Evolutionary conservation across 2,113 vertebrate species (phyloP), one percentile per base, ranked within the genome.

Genomic region (Alectura lathami): DNA sequence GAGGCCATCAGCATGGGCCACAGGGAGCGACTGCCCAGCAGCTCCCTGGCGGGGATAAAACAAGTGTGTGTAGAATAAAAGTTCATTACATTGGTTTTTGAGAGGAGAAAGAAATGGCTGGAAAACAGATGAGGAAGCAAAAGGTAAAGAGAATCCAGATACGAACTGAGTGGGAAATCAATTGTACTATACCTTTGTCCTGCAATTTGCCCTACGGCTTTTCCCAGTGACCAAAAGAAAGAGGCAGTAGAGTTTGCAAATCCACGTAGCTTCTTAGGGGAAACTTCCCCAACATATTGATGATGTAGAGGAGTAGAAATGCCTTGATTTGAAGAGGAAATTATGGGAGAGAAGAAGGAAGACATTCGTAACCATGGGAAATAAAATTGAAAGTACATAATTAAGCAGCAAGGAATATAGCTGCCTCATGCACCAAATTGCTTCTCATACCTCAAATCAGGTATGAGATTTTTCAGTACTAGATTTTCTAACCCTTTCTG

Each of bases 1-100:
- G 97, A 94, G 74, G 97, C 72, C 97, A 98, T 23, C 97, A 98
- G 98, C 97, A 98, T 87, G 56, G 98, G 98, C 97, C 99, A 99
- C 38, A 98, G 97, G 6, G 97, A 94, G 87, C 97, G 98, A 3
- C 98, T 98, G 10, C 98, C 98, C 50, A 98, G 98, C 79, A 99
- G 97, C 83, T 99, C 99, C 3, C 97, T 99, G 50, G 42, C 1
- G 14, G 87, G 26, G 66, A 59, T 15, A 63, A 88, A 90, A 88
- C 0, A 0, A 0, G 0, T 6, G 10, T 32, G 38, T 69, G 20
- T 43, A 72, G 34, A 53, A 48, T 74, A 17, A 14, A 42, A 62
- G 30, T 34, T 57, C 40, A 66, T 29, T 54, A 17, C 36, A 29
- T 9, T 27, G 8, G 8, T 88, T 89, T 76, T 54, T 17, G 29